phyloP scores from a whole-genome alignment of 2,113 vertebrate genomes.

The Plecturocebus donacophilus region DNA sequence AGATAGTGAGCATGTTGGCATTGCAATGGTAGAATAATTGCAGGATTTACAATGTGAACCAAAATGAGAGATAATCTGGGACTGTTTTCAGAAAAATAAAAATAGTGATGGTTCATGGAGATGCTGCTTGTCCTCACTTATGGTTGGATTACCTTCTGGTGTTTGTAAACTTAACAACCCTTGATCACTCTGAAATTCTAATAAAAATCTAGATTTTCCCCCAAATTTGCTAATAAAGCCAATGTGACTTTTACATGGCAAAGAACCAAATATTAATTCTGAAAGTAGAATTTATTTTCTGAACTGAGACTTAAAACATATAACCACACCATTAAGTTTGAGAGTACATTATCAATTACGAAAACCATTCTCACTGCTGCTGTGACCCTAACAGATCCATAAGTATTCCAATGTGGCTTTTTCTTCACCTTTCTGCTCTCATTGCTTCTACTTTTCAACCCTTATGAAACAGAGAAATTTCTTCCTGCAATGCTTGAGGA shows the following conservation, averaged over 20 bases:
- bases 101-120: background rate
- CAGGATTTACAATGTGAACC: too few relatives aligned
- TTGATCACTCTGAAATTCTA: background rate
- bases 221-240: background rate
- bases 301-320: background rate
- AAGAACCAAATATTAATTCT: slow-evolving; percentile 8
- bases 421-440: background rate
- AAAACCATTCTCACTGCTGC: background rate
- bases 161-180: background rate
- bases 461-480: background rate
- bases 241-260: background rate
- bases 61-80: background rate
- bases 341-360: background rate
- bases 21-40: too few relatives aligned
- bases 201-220: background rate
- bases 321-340: background rate
- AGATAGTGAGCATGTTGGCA: background rate
- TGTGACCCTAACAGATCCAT: background rate
- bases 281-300: background rate
- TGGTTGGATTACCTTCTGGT: background rate
- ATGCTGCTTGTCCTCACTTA: background rate
- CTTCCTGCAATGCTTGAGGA: background rate
- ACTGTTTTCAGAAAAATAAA: background rate
- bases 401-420: background rate
- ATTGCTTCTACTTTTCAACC: background rate